phyloP scores from a whole-genome alignment of 1,140 invertebrate species.

The Brachionus manjavacas region DNA sequence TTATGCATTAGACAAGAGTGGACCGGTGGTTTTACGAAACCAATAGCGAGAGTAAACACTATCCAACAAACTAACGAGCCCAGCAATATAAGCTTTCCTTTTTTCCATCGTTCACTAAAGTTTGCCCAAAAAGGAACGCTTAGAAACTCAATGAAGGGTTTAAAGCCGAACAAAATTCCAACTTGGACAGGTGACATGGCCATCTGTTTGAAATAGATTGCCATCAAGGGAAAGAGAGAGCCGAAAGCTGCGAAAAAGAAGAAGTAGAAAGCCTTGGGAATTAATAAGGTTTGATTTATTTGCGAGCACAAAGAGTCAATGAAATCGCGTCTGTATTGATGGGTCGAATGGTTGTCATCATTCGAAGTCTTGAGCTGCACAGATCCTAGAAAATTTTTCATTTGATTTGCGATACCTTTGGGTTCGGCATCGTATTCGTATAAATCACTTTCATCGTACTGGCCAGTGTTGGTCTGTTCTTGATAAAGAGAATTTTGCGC shows the following conservation, averaged over 20 bases:
- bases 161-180: slow-evolving; percentile 68
- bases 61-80: slow-evolving; percentile 88
- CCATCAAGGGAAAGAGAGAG: slow-evolving; percentile 92
- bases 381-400: not conserved
- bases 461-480: not conserved
- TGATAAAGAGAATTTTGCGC: not conserved
- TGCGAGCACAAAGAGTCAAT: slow-evolving; percentile 32
- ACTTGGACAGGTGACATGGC: slow-evolving; percentile 93
- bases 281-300: slow-evolving; percentile 75
- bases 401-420: not conserved
- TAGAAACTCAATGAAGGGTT: slow-evolving; percentile 95
- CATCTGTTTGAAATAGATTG: slow-evolving; percentile 95
- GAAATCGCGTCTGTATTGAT: not conserved
- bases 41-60: slow-evolving; percentile 86
- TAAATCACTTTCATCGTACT: not conserved
- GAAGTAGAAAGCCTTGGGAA: slow-evolving; percentile 95
- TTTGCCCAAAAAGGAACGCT: slow-evolving; percentile 95
- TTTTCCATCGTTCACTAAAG: slow-evolving; percentile 69
- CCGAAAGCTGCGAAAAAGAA: slow-evolving; percentile 99
- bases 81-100: slow-evolving; percentile 71
- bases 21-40: slow-evolving; percentile 85
- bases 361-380: not conserved
- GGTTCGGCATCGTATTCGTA: not conserved
- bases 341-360: not conserved
- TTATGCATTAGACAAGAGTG: slow-evolving; percentile 76